Evolutionary conservation across 2,113 vertebrate species (phyloP), one percentile per base, ranked within the genome.

Genomic region (Dipodomys spectabilis): DNA sequence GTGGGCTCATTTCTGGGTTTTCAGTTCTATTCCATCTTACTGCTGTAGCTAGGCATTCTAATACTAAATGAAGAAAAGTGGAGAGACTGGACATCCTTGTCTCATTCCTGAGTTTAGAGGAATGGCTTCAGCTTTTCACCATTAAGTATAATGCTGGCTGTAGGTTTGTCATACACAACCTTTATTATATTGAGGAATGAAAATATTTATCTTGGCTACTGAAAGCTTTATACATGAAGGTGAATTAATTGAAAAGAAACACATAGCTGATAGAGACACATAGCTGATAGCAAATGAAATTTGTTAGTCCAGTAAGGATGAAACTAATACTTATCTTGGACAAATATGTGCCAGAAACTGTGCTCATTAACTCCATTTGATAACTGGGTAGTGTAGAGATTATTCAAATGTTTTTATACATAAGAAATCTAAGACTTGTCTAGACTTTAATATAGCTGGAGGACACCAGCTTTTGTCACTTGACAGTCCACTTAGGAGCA

Each of bases 171-270:
- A 39, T 39, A 39, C 39, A 39, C 39, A 39, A 39, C 39, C 39
- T 39, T 39, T 39, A 39, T 39, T 39, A 39, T 39, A 39, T 39
- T 39, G 39, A 39, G 39, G 39, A 39, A 39, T 39, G 39, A 95
- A 60, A 69, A 92, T 90, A 49, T 19, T 93, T 68, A 77, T 39
- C 86, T 90, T 80, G 9, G 86, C 75, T 86, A 45, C 30, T 90
- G 45, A 83, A 92, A 74, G 5, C 16, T 72, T 82, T 92, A 8
- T 65, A 7, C 30, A 87, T 88, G 82, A 73, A 65, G 85, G 25
- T 73, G 2, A 32, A 71, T 67, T 77, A 75, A 90, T 4, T 82
- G 23, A 18, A 89, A 65, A 86, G 85, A 39, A 39, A 39, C 39
- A 81, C 72, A 72, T 57, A 57, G 13, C 53, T 90, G 71, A 39